A percentile compares a stretch with the other conserved stretches of the same genome.
Conservation (phyloP, 2,797 vertebrate genomes). For the Steatocranus sp. region DNA sequence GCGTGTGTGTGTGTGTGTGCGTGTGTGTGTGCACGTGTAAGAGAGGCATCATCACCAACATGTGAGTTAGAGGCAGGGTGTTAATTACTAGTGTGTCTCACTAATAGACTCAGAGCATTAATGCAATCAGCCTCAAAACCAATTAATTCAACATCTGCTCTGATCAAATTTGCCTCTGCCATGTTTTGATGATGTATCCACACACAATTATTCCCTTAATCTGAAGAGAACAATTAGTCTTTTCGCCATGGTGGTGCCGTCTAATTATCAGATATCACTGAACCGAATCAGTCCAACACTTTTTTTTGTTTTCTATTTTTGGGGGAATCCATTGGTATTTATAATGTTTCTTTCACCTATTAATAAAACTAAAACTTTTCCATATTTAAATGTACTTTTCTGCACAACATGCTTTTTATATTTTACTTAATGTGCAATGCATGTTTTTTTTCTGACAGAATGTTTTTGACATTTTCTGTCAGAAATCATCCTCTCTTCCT, state of each 20-base stretch:
- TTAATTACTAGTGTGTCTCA: conserved; percentile 62
- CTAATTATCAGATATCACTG: conserved; percentile 53
- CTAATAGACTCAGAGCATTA: conserved; percentile 66
- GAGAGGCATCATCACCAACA: background rate
- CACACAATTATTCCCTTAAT: conserved; percentile 65
- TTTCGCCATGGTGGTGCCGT: conserved; percentile 3
- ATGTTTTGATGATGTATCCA: conserved; percentile 66
- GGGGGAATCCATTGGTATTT: background rate
- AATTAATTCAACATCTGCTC: conserved; percentile 74
- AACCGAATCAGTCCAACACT: conserved; percentile 27
- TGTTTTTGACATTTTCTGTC: background rate
- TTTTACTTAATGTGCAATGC: background rate
- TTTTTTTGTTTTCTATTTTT: background rate
- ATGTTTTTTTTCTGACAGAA: background rate
- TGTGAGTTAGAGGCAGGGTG: conserved; percentile 39
- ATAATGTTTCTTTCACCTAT: background rate
- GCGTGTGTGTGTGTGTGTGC: background rate
- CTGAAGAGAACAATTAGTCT: conserved; percentile 65
- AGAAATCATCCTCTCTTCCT: background rate
- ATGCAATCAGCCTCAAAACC: conserved; percentile 70
- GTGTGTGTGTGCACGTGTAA: background rate
- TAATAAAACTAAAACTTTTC: background rate
- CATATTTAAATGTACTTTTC: background rate
- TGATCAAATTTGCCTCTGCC: conserved; percentile 66
- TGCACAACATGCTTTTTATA: background rate